Base-by-base conservation (phyloP, 1,140 invertebrate species). In the Temnothorax curvispinosus region DNA sequence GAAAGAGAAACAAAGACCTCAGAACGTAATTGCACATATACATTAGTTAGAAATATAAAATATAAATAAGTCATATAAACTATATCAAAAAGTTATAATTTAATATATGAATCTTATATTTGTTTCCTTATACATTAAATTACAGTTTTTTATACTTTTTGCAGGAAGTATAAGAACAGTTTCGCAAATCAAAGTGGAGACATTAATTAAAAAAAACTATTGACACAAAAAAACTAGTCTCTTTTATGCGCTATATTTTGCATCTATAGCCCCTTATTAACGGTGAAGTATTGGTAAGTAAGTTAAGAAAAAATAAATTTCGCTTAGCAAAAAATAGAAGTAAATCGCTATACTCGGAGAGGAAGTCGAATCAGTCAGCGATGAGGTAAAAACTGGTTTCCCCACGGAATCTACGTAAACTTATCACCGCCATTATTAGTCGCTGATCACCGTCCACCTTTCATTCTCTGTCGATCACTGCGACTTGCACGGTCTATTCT, bases 341-440 rank as follows among this genome's bases (percentile, higher is more conserved):
- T 52, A 71, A 47, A 64, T 84, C 32, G n/a, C 47, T 2, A 78
- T 2, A 78, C 1, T 52, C 13, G 21, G 9, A 75, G 21, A 54
- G 62, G 32, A 54, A 85, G 52, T 35, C 9, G 15, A 32, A 76
- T 41, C 13, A 78, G 58, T 54, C 13, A 21, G 47, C 11, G 5
- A 58, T 58, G 15, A 67, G 27, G 21, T 15, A 89, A 76, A 80
- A 89, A 88, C 86, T 88, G 56, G 86, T 90, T 85, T 81, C 5
- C 18, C 15, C 15, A 15, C 8, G 32, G 21, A 60, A 65, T 89
- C 52, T 11, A 21, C 6, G 41, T 32, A 21, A 85, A 78, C 50
- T 87, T 87, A 85, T 85, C 32, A 62, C 13, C 27, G 54, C 8
- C 0, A 9, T n/a, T 8, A 9, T 84, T 38, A 50, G 7, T 52